These are phyloP conservation scores for Podargus strigoides DNA, from an alignment of 2,797 vertebrate genomes.

Conservation along the genomic window DNA sequence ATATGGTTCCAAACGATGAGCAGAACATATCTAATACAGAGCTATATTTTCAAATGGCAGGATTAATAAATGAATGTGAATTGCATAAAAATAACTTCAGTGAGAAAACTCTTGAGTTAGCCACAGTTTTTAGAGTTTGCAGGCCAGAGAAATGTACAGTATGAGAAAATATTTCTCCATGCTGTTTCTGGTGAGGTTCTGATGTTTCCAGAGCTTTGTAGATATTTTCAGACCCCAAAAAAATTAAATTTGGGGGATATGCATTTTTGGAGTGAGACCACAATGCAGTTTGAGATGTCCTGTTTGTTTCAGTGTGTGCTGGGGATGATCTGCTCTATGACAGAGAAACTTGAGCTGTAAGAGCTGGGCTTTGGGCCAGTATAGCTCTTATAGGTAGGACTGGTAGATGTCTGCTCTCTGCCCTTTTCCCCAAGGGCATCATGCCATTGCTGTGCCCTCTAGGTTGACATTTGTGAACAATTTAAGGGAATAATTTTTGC, in stretches of 20 bases:
- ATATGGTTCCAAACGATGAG: constrained; percentile 31
- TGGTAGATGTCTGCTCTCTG: not conserved
- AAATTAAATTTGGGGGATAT: not conserved
- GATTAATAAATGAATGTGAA: constrained; percentile 23
- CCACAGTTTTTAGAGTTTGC: not conserved
- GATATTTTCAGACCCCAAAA: not conserved
- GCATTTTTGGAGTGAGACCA: not conserved
- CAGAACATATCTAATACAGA: constrained; percentile 17
- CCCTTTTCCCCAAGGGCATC: not conserved
- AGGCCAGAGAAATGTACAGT: not conserved
- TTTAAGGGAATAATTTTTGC: not conserved
- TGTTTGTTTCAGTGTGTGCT: not conserved
- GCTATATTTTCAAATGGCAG: constrained; percentile 35
- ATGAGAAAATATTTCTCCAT: constrained; percentile 20
- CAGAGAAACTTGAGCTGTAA: not conserved
- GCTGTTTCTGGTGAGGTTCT: not conserved
- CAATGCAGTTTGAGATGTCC: not conserved
- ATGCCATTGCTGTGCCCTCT: rapidly evolving
- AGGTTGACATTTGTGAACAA: not conserved
- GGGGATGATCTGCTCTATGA: not conserved
- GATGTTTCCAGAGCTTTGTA: constrained; percentile 2
- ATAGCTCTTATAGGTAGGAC: not conserved
- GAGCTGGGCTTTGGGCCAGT: not conserved
- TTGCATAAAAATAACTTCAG: not conserved
- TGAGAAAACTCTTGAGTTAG: not conserved